These are phyloP conservation scores for Melanophora roralis DNA, from an alignment of 2,888 invertebrate genomes.

Conservation along the genomic window DNA sequence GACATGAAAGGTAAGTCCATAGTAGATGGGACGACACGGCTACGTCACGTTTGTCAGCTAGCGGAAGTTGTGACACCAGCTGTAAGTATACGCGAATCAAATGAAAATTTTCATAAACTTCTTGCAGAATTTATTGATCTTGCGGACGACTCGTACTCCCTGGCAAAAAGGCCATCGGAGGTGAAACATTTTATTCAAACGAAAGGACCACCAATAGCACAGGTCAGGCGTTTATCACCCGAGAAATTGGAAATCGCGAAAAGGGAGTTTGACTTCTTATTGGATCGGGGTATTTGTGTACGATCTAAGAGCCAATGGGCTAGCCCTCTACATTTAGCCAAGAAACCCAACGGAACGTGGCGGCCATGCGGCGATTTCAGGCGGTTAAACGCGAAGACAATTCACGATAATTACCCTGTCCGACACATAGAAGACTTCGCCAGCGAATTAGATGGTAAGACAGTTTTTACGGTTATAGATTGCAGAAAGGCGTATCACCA, in stretches of 20 bases:
- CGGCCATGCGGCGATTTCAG: conserved; percentile 71
- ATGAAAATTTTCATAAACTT: too few species aligned
- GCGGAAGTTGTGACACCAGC: too few species aligned
- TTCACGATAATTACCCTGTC: conserved; percentile 71
- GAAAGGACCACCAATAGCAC: conserved; percentile 40
- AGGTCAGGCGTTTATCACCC: conserved; percentile 21
- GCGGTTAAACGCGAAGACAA: conserved; percentile 67
- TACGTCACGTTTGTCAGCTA: too few species aligned
- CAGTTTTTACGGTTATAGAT: conserved; percentile 39
- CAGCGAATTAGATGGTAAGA: conserved; percentile 17
- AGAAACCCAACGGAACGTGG: conserved; percentile 66
- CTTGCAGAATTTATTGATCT: too few species aligned
- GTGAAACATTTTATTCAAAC: conserved; percentile 36
- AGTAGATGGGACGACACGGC: too few species aligned
- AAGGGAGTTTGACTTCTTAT: conserved; percentile 40
- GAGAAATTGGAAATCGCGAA: conserved; percentile 48
- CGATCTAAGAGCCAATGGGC: conserved; percentile 75
- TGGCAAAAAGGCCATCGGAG: too few species aligned
- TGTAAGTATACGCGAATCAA: too few species aligned
- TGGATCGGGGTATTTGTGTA: conserved; percentile 73
- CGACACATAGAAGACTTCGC: conserved; percentile 68
- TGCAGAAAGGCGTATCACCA: conserved; percentile 33
- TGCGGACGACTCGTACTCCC: too few species aligned
- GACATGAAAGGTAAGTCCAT: neutral
- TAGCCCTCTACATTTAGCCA: conserved; percentile 71